Base-by-base conservation (phyloP, 2,113 vertebrate species). In the Alexandromys fortis region DNA sequence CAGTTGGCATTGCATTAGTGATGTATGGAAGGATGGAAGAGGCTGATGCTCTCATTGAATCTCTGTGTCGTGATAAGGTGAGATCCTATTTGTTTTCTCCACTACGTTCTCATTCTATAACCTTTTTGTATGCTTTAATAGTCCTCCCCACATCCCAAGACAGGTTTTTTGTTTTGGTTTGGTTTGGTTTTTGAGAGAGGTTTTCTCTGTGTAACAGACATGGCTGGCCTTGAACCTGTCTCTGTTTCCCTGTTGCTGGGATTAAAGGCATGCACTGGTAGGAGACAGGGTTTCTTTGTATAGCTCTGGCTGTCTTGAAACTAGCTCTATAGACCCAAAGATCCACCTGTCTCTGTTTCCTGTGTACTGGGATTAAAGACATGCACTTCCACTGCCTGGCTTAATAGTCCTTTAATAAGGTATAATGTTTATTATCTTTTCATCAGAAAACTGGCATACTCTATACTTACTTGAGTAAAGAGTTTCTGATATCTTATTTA, bases 21-120 rank as follows among this genome's bases (percentile, higher is more conserved):
- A 99, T 99, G 99, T 99, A 99, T 0, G 99, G 99, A 58, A 98
- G 99, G 49, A 99, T 99, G 99, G 99, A 99, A 97, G 99, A 99
- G 96, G 99, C 99, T 0, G 99, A 99, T 97, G 98, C 99, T 13
- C 99, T 99, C 78, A 99, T 99, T 78, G 99, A 99, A 97, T 99
- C 99, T 97, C 99, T 99, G 76, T 99, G 99, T 98, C 99, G 99
- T 96, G 99, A 99, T 97, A 99, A 99, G 98, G 99, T 99, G 73
- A 97, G 75, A 8, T 6, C 17, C 49, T 35, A 0, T 63, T 38
- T 7, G 5, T 73, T 7, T 24, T 28, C 22, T 58, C 19, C 35
- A 22, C n/a, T 22, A 7, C 8, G 9, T 42, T 83, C n/a, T 42
- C 11, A 73, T 42, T 45, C 11, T 61, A 0, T 45, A 45, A 67